phyloP scores from a whole-genome alignment of 2,113 vertebrate species.

The Cynopterus brachyotis region DNA sequence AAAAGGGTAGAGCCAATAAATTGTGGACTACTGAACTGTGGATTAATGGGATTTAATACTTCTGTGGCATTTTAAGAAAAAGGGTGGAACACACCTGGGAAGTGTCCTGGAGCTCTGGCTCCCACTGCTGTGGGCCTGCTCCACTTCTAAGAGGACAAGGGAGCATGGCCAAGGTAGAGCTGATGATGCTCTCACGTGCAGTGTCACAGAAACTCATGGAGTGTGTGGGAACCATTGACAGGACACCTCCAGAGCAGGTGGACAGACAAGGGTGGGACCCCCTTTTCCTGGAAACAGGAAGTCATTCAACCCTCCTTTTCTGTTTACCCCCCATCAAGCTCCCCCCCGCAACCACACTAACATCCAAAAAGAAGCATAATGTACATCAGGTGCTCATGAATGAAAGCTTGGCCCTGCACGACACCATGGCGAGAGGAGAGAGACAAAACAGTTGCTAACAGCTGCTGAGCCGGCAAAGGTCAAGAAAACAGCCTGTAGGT shows the following conservation, averaged over 20 bases:
- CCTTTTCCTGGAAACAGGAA: constrained; percentile 52
- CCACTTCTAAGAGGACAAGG: not conserved
- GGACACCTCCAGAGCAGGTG: not conserved
- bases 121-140: not conserved
- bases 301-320: constrained; percentile 8
- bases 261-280: not conserved
- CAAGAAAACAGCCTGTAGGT: not conserved
- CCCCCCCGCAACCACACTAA: not conserved
- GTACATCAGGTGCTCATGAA: not conserved
- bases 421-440: not conserved
- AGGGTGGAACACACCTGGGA: not conserved
- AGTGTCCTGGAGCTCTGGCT: no score
- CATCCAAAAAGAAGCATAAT: not conserved
- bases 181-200: not conserved
- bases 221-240: not conserved
- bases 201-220: not conserved
- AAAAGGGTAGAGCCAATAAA: not conserved
- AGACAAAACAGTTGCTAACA: not conserved
- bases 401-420: not conserved
- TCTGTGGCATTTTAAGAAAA: not conserved
- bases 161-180: no score
- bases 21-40: not conserved
- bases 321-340: constrained; percentile 1
- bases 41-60: not conserved
- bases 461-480: constrained; percentile 28